These are phyloP conservation scores for Perca flavescens DNA, from an alignment of 2,113 vertebrate species.

Conservation along the genomic window DNA sequence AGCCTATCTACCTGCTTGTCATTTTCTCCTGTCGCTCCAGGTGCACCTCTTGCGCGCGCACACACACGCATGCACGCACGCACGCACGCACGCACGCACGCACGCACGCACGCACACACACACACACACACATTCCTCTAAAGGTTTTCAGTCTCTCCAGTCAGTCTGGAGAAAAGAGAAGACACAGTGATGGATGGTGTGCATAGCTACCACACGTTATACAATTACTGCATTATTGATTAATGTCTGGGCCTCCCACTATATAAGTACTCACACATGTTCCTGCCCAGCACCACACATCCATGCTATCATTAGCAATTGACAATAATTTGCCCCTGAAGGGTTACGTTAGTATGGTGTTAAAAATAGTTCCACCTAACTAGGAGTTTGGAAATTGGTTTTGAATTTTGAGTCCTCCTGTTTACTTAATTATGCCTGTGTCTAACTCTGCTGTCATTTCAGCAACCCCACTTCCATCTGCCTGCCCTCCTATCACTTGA, in stretches of 20 bases:
- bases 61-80: conserved; percentile 11
- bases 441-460: too few species aligned
- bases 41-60: conserved; percentile 15
- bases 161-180: conserved; percentile 59
- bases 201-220: conserved; percentile 53
- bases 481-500: too few species aligned
- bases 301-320: conserved; percentile 38
- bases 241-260: conserved; percentile 61
- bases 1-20: conserved; percentile 74
- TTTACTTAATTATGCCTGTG: too few species aligned
- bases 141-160: conserved; percentile 53
- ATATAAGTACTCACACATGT: conserved; percentile 24
- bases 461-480: too few species aligned
- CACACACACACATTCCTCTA: conserved; percentile 43
- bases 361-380: conserved; percentile 49
- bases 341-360: background rate
- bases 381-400: background rate
- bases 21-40: conserved; percentile 59
- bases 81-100: conserved; percentile 21
- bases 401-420: too few species aligned
- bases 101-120: background rate
- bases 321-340: conserved; percentile 53
- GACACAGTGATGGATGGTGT: conserved; percentile 75
- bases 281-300: conserved; percentile 14
- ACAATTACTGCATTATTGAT: conserved; percentile 77